Conservation (phyloP, 2,113 vertebrate species). For the Spea multiplicata region DNA sequence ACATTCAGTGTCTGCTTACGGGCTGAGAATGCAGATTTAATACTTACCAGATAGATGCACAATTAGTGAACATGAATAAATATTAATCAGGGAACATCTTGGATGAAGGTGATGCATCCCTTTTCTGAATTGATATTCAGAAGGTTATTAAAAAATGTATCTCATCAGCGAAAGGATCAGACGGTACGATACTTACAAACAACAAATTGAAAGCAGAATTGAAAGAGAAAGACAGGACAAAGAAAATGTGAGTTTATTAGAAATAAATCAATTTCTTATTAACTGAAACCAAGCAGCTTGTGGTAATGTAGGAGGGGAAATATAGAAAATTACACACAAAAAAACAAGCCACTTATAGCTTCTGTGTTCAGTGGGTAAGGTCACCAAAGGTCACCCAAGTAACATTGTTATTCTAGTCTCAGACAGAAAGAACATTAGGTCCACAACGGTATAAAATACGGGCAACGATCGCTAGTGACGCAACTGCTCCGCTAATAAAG, state of each 20-base stretch:
- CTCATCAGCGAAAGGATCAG: conserved; percentile 22
- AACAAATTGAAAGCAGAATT: conserved; percentile 42
- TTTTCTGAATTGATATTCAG: conserved; percentile 16
- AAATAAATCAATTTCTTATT: conserved; percentile 48
- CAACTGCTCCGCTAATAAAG: conserved; percentile 5
- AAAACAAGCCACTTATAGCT: neutral
- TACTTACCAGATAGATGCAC: conserved; percentile 28
- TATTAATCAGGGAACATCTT: conserved; percentile 31
- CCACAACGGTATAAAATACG: neutral
- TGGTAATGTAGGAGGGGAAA: conserved; percentile 31
- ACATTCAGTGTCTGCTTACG: neutral
- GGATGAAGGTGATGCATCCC: neutral
- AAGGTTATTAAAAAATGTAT: conserved; percentile 15
- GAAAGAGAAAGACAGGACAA: conserved; percentile 31
- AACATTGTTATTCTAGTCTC: conserved; percentile 15
- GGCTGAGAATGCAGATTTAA: conserved; percentile 13
- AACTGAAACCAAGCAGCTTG: conserved; percentile 27
- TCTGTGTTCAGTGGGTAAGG: conserved; percentile 6
- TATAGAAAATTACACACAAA: conserved; percentile 21
- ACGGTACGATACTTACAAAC: conserved; percentile 7
- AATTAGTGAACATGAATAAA: conserved; percentile 31
- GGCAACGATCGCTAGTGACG: neutral
- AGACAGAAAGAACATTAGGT: neutral
- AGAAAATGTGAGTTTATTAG: conserved; percentile 39
- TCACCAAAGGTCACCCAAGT: conserved; percentile 21